Conservation (phyloP, 2,113 vertebrate genomes). For the Brachirus orientalis region DNA sequence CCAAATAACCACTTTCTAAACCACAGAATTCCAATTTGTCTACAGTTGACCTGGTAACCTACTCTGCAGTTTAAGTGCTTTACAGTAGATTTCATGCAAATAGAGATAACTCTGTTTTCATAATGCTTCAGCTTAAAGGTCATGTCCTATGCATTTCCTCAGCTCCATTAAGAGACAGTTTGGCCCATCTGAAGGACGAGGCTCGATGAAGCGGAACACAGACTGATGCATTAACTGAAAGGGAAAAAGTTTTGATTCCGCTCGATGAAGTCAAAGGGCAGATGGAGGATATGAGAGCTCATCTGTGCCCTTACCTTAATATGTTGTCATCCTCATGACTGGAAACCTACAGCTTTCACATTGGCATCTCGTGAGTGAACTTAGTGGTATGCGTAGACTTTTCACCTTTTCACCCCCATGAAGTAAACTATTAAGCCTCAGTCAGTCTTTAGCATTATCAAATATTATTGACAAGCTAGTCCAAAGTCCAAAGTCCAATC, state of each 20-base stretch:
- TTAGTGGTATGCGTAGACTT: no score
- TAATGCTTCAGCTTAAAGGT: conserved; percentile 72
- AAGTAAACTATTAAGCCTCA: no score
- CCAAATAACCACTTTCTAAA: conserved; percentile 20
- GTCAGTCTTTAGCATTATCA: no score
- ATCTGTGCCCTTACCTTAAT: conserved; percentile 42
- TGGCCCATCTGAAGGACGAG: conserved; percentile 71
- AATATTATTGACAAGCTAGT: no score
- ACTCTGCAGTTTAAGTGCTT: conserved; percentile 35
- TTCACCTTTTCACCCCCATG: no score
- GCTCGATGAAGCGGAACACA: conserved; percentile 64
- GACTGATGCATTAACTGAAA: conserved; percentile 68
- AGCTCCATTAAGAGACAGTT: conserved; percentile 70
- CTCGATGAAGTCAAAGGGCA: conserved; percentile 78
- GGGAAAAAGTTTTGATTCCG: conserved; percentile 70
- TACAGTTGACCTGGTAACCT: conserved; percentile 26
- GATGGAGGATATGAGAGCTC: conserved; percentile 45
- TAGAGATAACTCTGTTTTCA: conserved; percentile 42
- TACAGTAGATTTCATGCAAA: conserved; percentile 62
- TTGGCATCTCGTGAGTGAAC: not conserved
- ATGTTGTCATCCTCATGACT: conserved; percentile 32
- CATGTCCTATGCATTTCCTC: conserved; percentile 60
- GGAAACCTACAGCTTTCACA: conserved; percentile 24
- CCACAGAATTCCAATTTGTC: conserved; percentile 18
- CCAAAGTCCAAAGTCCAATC: no score